Evolutionary conservation across 1,140 invertebrate genomes (phyloP), one percentile per base, ranked within the genome.

Genomic region (Anastatus disparis): DNA sequence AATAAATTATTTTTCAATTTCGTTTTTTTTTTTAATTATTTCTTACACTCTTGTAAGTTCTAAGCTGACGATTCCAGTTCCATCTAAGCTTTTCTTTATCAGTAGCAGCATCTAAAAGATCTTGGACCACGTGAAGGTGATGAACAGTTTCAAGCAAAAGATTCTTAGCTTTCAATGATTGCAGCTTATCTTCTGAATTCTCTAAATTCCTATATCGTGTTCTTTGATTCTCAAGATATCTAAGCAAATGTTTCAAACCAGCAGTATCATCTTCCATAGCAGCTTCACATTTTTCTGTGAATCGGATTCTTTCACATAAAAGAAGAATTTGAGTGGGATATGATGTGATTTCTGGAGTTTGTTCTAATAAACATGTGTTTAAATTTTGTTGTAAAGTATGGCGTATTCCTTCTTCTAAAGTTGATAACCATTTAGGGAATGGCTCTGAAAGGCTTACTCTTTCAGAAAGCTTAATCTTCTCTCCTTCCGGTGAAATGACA

Each of bases 31-130:
- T n/a, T n/a, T n/a, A n/a, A n/a, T n/a, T n/a, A n/a, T 70, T 31
- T 58, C 20, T 63, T 48, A 85, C 83, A 9, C 70, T 77, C 73
- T 73, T 83, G 22, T 85, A 86, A 62, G 77, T 79, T 26, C 96
- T 90, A n/a, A 99, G 86, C 85, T 99, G 97, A 83, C 95, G 95
- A 80, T 95, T 93, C 98, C 98, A 99, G 42, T 89, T 84, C 98
- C 98, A 99, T 74, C 59, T 71, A 0, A 79, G 74, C 35, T 79
- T 80, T 46, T 81, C 81, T 15, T 74, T 72, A 22, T 77, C 75
- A 6, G 73, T 58, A 2, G 79, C 42, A 0, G 75, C 76, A 15
- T 89, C 83, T 35, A 96, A 88, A 15, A 99, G 86, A 75, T 90
- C 87, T 75, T 93, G 90, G 13, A 98, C 89, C 4, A 99, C 89